Evolutionary conservation across 2,113 vertebrate species (phyloP).

Genomic region (Aldabrachelys gigantea): DNA sequence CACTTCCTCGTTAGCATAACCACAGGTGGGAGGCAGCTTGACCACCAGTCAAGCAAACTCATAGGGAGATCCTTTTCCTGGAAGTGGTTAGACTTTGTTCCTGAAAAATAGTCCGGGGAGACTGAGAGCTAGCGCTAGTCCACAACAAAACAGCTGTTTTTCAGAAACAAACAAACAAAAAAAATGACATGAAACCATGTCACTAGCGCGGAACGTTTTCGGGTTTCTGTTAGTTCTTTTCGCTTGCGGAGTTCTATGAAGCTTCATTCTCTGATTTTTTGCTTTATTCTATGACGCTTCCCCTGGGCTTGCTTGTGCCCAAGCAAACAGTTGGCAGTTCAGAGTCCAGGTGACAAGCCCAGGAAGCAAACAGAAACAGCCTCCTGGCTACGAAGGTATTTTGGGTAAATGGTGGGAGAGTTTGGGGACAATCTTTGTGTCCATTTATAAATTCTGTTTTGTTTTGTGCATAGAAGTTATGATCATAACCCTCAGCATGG

Average conservation of each 20-base stretch:
- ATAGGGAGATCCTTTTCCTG: fast-evolving
- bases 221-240: background rate
- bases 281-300: fast-evolving
- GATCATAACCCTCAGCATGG: background rate
- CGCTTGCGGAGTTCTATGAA: background rate
- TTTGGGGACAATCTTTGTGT: background rate
- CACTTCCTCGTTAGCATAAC: background rate
- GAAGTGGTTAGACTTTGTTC: background rate
- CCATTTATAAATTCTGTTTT: background rate
- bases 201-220: background rate
- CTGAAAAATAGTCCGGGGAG: background rate
- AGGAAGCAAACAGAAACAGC: background rate
- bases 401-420: no score
- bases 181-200: no score
- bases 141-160: background rate
- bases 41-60: background rate
- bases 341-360: fast-evolving
- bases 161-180: background rate
- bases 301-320: fast-evolving
- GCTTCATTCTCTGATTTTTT: background rate
- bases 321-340: fast-evolving
- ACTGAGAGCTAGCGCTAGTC: background rate
- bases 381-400: background rate
- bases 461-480: background rate
- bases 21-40: background rate